A percentile compares a stretch with the other conserved stretches of the same genome.
Conservation (phyloP, 2,797 vertebrate species). For the Cryptoblepharus egeriae region DNA sequence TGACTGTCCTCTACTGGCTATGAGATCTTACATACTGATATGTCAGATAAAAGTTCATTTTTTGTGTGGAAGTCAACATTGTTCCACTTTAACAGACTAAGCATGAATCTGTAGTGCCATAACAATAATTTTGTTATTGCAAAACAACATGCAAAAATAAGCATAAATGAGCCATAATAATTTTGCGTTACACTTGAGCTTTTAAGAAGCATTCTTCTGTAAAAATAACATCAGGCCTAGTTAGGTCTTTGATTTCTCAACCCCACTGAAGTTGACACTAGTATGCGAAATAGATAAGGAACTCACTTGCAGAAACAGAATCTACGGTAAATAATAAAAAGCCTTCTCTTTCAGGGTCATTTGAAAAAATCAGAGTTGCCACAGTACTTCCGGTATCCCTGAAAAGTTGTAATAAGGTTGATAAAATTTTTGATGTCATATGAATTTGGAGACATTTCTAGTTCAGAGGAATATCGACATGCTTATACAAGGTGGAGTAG, state of each 20-base stretch:
- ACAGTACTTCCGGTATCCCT: too few species aligned
- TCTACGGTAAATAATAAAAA: background rate
- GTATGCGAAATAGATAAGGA: background rate
- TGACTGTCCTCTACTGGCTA: too few species aligned
- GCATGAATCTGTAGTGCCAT: background rate
- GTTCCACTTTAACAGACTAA: background rate
- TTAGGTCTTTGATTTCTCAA: background rate
- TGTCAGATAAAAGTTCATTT: background rate
- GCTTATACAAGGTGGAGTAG: background rate
- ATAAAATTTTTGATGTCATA: background rate
- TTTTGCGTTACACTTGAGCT: too few species aligned
- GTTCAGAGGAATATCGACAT: background rate
- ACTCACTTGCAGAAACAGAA: background rate
- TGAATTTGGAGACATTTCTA: background rate
- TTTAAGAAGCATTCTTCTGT: background rate
- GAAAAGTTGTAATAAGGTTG: background rate
- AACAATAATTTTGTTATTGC: background rate
- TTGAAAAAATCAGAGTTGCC: too few species aligned
- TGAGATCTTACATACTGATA: background rate
- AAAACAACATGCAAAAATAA: too few species aligned
- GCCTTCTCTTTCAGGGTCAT: background rate
- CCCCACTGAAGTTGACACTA: fast-evolving
- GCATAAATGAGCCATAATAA: too few species aligned
- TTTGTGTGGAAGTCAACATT: background rate
- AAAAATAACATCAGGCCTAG: background rate